Base-by-base conservation (phyloP, 1,140 invertebrate genomes). In the Piezodorus guildinii region DNA sequence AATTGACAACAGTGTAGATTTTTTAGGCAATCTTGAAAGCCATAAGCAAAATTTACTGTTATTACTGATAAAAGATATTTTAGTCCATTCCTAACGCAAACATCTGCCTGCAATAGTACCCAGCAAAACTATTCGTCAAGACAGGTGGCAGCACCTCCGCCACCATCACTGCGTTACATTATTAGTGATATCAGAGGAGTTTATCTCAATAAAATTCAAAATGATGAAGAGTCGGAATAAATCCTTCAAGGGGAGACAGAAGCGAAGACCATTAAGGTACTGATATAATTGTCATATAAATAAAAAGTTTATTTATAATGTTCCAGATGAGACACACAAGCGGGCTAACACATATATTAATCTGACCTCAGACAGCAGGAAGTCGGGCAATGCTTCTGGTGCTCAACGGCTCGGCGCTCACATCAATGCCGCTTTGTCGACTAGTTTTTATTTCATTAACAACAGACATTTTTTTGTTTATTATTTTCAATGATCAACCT, bases 201-300 rank as follows among this genome's bases (percentile, higher is more conserved):
- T 56, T 25, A 23, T 56, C 52, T 56, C 52, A 56, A 56, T 56
- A 56, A 23, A 56, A 56, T 19, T 49, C 46, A 56, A 23, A 15
- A 56, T 56, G 52, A 56, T 56, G 10, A 15, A 56, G 21, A 25
- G 19, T 16, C 46, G 23, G 8, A 56, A 15, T 56, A 56, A 56
- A 56, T 56, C 52, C 17, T 21, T 56, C 52, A 56, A 25, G 23
- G 2, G 52, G 6, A 8, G 52, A 25, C 52, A 56, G 52, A n/a
- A 25, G 15, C 34, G 34, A 12, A 10, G 34, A 39, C 34, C 34
- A 39, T 39, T 39, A 39, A 39, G 34, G 34, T 39, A 39, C 34
- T 39, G 34, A 23, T 56, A 56, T 56, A 56, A 56, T 56, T 56
- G 52, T 56, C 17, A 25, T 56, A 56, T 56, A 56, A 56, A 56